Evolutionary conservation across 2,888 invertebrate genomes (phyloP), one percentile per base, ranked within the genome.

Genomic region (Teinopalpus imperialis): DNA sequence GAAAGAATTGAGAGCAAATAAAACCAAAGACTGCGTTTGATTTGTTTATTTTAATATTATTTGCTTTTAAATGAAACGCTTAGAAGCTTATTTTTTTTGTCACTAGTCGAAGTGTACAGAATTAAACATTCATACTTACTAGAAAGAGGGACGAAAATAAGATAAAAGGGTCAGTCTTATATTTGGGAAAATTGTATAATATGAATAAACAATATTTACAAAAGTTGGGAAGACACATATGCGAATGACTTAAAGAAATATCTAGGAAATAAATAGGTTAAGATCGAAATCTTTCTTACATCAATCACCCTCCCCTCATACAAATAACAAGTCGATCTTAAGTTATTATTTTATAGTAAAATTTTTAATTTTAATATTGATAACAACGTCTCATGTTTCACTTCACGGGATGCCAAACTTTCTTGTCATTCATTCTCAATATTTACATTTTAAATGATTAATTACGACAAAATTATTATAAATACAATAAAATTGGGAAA

Each of bases 121-220:
- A 69, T 77, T 77, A 76, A 74, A 77, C 73, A 74, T 63, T 67
- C 49, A 52, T 54, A 59, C 49, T 48, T 56, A 58, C 64, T 74
- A 80, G 66, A 81, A 79, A 81, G 75, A 83, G 76, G 74, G 80
- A 81, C 66, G 72, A 85, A 82, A 88, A 82, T 69, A 83, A 87
- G 86, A 86, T 76, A 81, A 83, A 87, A 83, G 87, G 88, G 79
- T 88, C 88, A 88, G 88, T 88, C 88, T 88, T 88, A 87, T 88
- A 73, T 85, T 87, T 86, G 88, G 88, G 86, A 87, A 87, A 81
- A 79, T 78, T 82, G 81, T 86, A 85, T 75, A 83, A 81, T 68
- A 71, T 57, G 63, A 69, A 61, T 79, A 82, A 86, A 81, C 68
- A 66, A 82, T 85, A 86, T 86, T 79, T 87, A 87, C 86, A 87